phyloP scores from a whole-genome alignment of 53 echinoderm and acorn worm species.

The Temnopleurus reevesii region DNA sequence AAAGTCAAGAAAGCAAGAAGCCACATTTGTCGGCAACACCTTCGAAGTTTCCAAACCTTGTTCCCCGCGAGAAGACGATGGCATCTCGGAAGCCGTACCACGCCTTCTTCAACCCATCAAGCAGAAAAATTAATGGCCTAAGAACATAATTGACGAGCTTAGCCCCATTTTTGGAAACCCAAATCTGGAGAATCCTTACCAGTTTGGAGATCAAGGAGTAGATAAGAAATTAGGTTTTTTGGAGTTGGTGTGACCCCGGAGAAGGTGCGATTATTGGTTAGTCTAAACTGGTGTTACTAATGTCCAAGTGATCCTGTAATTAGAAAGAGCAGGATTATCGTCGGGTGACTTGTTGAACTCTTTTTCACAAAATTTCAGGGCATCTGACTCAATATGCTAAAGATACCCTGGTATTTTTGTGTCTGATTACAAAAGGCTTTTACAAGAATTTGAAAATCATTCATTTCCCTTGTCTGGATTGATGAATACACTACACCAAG shows the following conservation, averaged over 20 bases:
- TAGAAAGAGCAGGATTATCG: background rate
- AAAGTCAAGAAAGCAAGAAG: background rate
- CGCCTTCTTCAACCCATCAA: background rate
- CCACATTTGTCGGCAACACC: background rate
- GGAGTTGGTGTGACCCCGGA: background rate
- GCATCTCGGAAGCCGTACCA: background rate
- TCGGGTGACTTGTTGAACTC: background rate
- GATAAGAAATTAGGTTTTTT: background rate
- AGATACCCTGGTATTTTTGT: too few relatives aligned
- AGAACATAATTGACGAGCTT: conserved; percentile 8
- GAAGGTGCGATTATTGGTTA: background rate
- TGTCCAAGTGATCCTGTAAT: background rate
- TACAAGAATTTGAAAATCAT: too few relatives aligned
- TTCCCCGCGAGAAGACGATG: background rate
- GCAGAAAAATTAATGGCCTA: background rate
- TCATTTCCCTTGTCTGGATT: too few relatives aligned
- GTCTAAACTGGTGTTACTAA: conserved; percentile 7
- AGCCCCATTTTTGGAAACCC: background rate
- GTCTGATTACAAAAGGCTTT: too few relatives aligned
- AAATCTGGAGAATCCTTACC: background rate
- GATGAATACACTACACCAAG: too few relatives aligned
- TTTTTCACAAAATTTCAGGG: too few relatives aligned
- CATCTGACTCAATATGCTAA: too few relatives aligned
- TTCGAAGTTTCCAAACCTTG: background rate
- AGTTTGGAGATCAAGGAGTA: background rate